Evolutionary conservation across 23 tunicate species (phyloP), one percentile per base, ranked within the genome.

Genomic region (Botrylloides violaceus): DNA sequence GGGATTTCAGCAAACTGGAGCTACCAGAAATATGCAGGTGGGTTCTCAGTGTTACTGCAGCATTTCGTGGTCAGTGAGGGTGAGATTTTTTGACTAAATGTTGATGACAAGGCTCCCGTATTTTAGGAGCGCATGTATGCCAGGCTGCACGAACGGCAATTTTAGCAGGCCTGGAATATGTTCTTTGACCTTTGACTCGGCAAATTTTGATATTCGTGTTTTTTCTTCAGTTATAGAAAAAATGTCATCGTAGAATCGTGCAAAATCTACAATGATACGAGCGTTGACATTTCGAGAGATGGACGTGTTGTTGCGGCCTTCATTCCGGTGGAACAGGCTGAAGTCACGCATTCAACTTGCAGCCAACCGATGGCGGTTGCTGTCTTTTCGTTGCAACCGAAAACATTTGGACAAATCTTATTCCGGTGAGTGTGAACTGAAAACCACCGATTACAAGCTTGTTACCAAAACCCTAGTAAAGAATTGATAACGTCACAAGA

Each of bases 11-110:
- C 3, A 58, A 77, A 27, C 64, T 88, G 4, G 71, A 81, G 21
- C 47, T 88, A 24, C 96, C 96, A 3, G 96, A 88, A 34, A 81
- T 88, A 5, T 76, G 87, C 76, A 81, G 87, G 96, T 86, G 31
- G 3, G 53, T 59, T 12, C 3, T 3, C 5, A 3, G 29, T 32
- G n/a, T n/a, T n/a, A n/a, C n/a, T n/a, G n/a, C n/a, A n/a, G n/a
- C n/a, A n/a, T n/a, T n/a, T n/a, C n/a, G n/a, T n/a, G n/a, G n/a
- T n/a, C n/a, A n/a, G n/a, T n/a, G n/a, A n/a, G n/a, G n/a, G n/a
- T n/a, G n/a, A n/a, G n/a, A n/a, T n/a, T n/a, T n/a, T n/a, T n/a
- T n/a, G n/a, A n/a, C n/a, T n/a, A n/a, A n/a, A n/a, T n/a, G n/a
- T n/a, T n/a, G n/a, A n/a, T n/a, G n/a, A n/a, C n/a, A n/a, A n/a